A percentile compares a stretch with the other conserved stretches of the same genome.
phyloP scores from a whole-genome alignment of 2,888 invertebrate genomes.

The Nomada flava region DNA sequence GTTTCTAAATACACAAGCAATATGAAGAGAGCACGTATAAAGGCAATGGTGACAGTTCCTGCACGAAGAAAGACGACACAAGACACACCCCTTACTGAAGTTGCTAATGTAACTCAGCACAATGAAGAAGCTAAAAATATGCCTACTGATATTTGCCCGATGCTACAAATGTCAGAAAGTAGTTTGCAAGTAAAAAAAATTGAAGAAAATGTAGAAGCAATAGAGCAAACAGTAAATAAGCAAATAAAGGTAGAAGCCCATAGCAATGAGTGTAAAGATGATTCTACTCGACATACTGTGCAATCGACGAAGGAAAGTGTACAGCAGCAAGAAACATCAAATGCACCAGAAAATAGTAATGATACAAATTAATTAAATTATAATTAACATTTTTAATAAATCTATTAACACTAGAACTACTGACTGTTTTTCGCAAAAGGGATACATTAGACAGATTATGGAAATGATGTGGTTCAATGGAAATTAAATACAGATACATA shows the following conservation, averaged over 20 bases:
- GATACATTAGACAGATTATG: no score
- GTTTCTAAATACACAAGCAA: constrained; percentile 16
- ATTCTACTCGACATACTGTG: background rate
- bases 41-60: constrained; percentile 89
- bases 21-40: constrained; percentile 87
- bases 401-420: no score
- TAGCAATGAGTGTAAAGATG: constrained; percentile 3
- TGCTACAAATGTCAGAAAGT: constrained; percentile 2
- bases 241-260: background rate
- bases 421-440: no score
- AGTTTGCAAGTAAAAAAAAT: constrained; percentile 9
- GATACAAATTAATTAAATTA: background rate
- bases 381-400: background rate
- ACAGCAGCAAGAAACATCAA: constrained; percentile 29
- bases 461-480: no score
- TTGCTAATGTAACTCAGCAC: constrained; percentile 7
- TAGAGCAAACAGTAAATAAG: background rate
- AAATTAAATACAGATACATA: no score
- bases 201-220: constrained; percentile 7
- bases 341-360: constrained; percentile 22
- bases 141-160: constrained; percentile 16
- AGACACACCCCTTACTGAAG: constrained; percentile 53
- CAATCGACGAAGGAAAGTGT: constrained; percentile 21
- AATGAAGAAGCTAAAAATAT: constrained; percentile 31
- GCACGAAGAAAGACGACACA: constrained; percentile 83